Conservation (phyloP, 2,888 invertebrate species). For the Cryptus armator region DNA sequence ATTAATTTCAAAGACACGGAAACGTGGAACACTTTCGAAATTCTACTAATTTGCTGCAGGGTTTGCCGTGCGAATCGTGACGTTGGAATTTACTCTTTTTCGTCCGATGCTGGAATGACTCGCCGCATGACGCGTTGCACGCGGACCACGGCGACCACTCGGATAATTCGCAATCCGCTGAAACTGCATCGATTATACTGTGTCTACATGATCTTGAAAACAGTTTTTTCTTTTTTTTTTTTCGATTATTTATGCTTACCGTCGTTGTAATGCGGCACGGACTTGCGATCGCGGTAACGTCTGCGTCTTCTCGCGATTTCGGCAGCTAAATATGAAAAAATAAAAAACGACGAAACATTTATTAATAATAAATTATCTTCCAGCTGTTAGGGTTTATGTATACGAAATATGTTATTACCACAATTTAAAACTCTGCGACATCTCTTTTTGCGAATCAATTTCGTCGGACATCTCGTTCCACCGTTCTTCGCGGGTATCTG, state of each 20-base stretch:
- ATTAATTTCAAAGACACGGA: conserved; percentile 54
- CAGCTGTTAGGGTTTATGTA: neutral
- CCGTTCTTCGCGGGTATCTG: conserved; percentile 87
- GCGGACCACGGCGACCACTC: conserved; percentile 94
- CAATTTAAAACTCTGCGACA: conserved; percentile 81
- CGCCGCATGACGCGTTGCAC: conserved; percentile 95
- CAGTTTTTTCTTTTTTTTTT: conserved; percentile 4
- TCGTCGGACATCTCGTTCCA: conserved; percentile 88
- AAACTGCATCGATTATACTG: conserved; percentile 48
- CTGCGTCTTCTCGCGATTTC: conserved; percentile 52
- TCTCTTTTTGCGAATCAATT: conserved; percentile 83
- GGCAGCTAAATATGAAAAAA: conserved; percentile 27
- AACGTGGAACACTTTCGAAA: conserved; percentile 75
- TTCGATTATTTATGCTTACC: conserved; percentile 38
- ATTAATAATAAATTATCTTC: neutral
- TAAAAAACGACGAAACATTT: neutral
- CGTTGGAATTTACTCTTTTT: conserved; percentile 87
- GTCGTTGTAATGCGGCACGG: conserved; percentile 22
- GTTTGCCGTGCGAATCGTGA: conserved; percentile 78
- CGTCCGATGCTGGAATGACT: conserved; percentile 91
- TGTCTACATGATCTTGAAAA: neutral
- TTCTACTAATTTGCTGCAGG: conserved; percentile 82
- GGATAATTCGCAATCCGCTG: conserved; percentile 79
- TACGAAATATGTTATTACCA: conserved; percentile 75
- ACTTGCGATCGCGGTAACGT: conserved; percentile 64